phyloP scores from a whole-genome alignment of 2,113 vertebrate genomes.

The Stegastes partitus region DNA sequence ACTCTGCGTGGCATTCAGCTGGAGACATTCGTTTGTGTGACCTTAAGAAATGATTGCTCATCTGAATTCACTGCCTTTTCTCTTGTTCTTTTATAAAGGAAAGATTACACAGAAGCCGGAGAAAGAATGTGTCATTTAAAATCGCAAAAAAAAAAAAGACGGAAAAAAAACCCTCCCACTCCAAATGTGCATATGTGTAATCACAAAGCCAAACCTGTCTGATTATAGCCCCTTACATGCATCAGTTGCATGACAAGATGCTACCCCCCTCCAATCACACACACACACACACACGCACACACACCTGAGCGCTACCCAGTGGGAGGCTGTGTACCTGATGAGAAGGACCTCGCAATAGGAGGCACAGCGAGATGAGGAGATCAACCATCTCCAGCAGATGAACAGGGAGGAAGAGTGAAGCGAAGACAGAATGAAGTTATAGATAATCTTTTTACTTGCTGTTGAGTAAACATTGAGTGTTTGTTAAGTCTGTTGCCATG shows the following conservation, averaged over 20 bases:
- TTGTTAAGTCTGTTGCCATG: constrained; percentile 71
- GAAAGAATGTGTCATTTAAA: constrained; percentile 31
- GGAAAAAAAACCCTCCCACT: too few species aligned
- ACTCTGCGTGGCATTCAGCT: not conserved
- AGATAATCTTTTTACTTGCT: constrained; percentile 74
- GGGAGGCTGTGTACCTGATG: constrained; percentile 45
- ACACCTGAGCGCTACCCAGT: constrained; percentile 30
- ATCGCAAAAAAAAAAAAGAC: not conserved
- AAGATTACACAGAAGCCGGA: constrained; percentile 14
- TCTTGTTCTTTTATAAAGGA: not conserved
- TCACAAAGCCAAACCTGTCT: constrained; percentile 37
- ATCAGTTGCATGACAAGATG: constrained; percentile 10
- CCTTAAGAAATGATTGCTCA: constrained; percentile 14
- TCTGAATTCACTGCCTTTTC: constrained; percentile 5
- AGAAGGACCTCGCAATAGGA: constrained; percentile 44
- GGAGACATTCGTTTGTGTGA: constrained; percentile 10
- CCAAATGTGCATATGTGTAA: not conserved
- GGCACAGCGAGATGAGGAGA: constrained; percentile 33
- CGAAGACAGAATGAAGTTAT: constrained; percentile 56
- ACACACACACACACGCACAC: not conserved
- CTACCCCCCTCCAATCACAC: not conserved
- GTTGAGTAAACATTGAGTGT: constrained; percentile 72
- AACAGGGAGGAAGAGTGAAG: constrained; percentile 28
- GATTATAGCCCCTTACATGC: not conserved
- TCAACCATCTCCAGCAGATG: constrained; percentile 20